phyloP scores from a whole-genome alignment of 2,113 vertebrate species.

The Pseudonaja textilis region DNA sequence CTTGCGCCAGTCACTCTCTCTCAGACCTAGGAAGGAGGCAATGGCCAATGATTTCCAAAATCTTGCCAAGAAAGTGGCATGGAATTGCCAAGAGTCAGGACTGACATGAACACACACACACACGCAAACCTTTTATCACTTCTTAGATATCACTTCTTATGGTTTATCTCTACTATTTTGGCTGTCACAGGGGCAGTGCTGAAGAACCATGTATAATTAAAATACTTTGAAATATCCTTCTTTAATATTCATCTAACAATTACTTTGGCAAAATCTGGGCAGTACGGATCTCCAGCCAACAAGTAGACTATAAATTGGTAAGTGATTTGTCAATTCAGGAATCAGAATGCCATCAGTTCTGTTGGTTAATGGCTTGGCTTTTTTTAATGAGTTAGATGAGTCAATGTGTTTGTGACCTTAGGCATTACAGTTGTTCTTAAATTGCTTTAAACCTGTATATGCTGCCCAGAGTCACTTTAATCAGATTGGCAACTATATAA shows the following conservation, averaged over 20 bases:
- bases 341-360: conserved; percentile 6
- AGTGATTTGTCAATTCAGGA: neutral
- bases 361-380: neutral
- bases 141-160: neutral
- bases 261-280: conserved; percentile 23
- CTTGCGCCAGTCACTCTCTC: neutral
- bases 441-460: neutral
- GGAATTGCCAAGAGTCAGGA: neutral
- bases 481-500: neutral
- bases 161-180: accelerated
- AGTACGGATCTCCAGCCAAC: conserved; percentile 13
- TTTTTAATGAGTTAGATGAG: neutral
- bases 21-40: neutral
- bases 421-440: neutral
- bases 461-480: neutral
- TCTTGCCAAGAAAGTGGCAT: neutral
- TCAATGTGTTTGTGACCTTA: neutral
- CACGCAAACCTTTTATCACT: neutral
- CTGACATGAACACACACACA: neutral
- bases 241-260: conserved; percentile 38
- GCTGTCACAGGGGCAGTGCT: neutral
- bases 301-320: conserved; percentile 35
- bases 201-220: neutral
- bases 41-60: neutral
- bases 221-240: conserved; percentile 28